These are phyloP conservation scores for Chaetophractus vellerosus DNA, from an alignment of 2,797 vertebrate species.

Conservation along the genomic window DNA sequence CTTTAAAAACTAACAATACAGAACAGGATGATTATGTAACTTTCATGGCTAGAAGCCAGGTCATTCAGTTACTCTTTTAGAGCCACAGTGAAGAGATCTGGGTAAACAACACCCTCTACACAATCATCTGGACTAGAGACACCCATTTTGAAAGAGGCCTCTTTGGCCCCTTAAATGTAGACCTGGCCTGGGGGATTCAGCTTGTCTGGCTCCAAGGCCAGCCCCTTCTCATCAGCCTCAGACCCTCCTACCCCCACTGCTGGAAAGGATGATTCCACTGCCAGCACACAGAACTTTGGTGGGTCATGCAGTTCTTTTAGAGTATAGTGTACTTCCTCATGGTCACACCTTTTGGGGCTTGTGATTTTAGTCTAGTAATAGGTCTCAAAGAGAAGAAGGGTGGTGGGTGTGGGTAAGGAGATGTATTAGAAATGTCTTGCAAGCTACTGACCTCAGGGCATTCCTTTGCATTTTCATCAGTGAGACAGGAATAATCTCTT, in stretches of 20 bases:
- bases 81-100: neutral
- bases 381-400: too few relatives aligned
- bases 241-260: neutral
- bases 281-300: fast-evolving
- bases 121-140: neutral
- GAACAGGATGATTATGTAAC: neutral
- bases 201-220: neutral
- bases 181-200: neutral
- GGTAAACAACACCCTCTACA: neutral
- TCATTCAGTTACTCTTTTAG: neutral
- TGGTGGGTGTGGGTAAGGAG: too few relatives aligned
- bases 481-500: too few relatives aligned
- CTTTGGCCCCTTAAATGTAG: neutral
- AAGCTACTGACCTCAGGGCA: too few relatives aligned
- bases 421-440: too few relatives aligned
- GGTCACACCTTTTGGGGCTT: too few relatives aligned
- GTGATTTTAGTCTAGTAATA: too few relatives aligned
- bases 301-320: too few relatives aligned
- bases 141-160: neutral
- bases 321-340: too few relatives aligned
- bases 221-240: neutral
- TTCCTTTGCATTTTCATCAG: too few relatives aligned
- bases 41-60: neutral
- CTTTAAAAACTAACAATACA: neutral
- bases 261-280: neutral